These are phyloP conservation scores for Lycaena phlaeas DNA, from an alignment of 2,888 invertebrate genomes.

Conservation along the genomic window DNA sequence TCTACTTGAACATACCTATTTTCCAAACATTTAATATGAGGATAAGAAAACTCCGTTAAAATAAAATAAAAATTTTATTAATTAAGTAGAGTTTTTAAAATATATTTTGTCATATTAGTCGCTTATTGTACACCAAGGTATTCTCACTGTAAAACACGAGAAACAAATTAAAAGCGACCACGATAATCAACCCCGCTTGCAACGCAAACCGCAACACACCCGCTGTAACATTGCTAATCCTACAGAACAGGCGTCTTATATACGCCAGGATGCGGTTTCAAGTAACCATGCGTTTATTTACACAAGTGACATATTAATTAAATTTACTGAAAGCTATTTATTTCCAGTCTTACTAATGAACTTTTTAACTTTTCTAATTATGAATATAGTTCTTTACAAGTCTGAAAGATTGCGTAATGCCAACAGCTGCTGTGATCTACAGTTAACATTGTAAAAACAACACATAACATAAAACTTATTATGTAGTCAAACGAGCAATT, in stretches of 20 bases:
- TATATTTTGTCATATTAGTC: too few species aligned
- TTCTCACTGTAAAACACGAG: constrained; percentile 29
- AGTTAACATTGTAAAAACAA: too few species aligned
- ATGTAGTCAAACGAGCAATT: too few species aligned
- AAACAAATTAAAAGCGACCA: constrained; percentile 64
- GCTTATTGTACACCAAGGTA: constrained; percentile 8
- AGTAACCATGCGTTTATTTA: background rate
- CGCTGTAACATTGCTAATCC: constrained; percentile 29
- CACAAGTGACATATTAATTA: background rate
- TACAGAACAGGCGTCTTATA: constrained; percentile 27
- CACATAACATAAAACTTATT: too few species aligned
- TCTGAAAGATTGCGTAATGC: too few species aligned
- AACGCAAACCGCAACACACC: constrained; percentile 30
- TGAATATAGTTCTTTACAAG: too few species aligned
- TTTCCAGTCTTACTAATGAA: background rate
- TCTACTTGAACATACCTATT: too few species aligned
- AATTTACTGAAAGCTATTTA: background rate
- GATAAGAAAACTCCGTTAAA: too few species aligned
- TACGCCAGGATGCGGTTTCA: constrained; percentile 1
- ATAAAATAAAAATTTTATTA: background rate
- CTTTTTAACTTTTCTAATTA: too few species aligned
- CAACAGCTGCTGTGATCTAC: too few species aligned
- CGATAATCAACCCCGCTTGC: constrained; percentile 39
- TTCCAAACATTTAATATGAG: too few species aligned
- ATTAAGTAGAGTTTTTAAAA: too few species aligned